Conservation (phyloP, 2,113 vertebrate species). For the Cololabis saira region DNA sequence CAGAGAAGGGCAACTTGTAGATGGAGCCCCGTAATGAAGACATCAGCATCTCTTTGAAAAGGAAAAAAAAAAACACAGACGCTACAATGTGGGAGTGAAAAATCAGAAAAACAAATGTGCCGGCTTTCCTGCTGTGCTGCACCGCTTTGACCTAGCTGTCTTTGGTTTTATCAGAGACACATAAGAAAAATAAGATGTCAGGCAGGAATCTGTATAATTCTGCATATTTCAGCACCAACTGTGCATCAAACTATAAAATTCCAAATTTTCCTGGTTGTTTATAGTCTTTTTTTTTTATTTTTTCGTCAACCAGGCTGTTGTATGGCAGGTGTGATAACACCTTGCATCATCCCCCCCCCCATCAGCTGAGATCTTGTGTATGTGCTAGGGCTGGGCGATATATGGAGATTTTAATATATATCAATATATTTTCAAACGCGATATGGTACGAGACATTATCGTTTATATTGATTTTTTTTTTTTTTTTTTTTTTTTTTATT, state of each 20-base stretch:
- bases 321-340: no score
- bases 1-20: neutral
- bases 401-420: no score
- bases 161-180: constrained; percentile 9
- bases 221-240: neutral
- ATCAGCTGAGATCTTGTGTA: no score
- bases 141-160: constrained; percentile 48
- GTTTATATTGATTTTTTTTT: no score
- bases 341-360: no score
- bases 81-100: constrained; percentile 28
- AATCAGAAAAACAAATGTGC: constrained; percentile 38
- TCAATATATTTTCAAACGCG: no score
- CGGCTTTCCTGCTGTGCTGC: constrained; percentile 27
- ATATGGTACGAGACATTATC: no score
- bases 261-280: no score
- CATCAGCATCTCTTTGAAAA: neutral
- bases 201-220: neutral
- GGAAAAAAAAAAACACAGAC: constrained; percentile 17
- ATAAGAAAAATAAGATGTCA: neutral
- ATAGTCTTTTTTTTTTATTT: neutral
- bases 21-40: constrained; percentile 20
- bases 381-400: no score
- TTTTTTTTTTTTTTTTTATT: no score
- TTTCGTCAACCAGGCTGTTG: no score
- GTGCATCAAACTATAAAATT: neutral